Percentiles rank a stretch among this genome's conserved stretches.
phyloP scores from a whole-genome alignment of 1,140 invertebrate species.

The Lepidurus arcticus region DNA sequence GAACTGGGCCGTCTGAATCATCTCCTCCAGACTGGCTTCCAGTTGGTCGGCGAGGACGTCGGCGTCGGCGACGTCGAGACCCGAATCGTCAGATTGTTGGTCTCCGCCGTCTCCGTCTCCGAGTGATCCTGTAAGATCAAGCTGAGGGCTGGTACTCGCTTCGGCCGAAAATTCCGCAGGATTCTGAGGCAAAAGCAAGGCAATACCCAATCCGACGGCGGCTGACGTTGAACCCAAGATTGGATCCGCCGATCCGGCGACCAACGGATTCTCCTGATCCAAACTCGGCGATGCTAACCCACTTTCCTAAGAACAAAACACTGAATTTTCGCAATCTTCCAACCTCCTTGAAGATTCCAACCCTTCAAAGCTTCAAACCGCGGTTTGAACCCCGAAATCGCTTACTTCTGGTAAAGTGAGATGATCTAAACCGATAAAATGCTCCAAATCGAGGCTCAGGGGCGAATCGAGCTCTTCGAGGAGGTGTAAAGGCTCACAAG shows the following conservation, averaged over 20 bases:
- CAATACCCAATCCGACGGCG: background rate
- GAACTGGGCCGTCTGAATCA: constrained; percentile 61
- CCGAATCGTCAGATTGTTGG: constrained; percentile 11
- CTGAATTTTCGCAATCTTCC: background rate
- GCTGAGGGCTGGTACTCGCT: background rate
- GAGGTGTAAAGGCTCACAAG: background rate
- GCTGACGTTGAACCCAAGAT: constrained; percentile 24
- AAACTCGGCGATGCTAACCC: constrained; percentile 16
- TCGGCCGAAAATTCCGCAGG: background rate
- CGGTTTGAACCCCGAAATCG: background rate
- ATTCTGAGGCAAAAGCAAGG: background rate
- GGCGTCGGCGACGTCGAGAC: constrained; percentile 26
- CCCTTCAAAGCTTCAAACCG: too few species aligned
- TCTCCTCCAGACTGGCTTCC: constrained; percentile 50
- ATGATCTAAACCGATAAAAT: constrained; percentile 17
- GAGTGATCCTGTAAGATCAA: background rate
- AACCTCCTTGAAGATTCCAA: too few species aligned
- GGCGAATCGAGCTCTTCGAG: background rate
- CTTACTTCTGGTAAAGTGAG: constrained; percentile 6
- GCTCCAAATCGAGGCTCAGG: constrained; percentile 17
- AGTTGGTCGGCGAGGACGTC: constrained; percentile 35
- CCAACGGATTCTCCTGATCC: constrained; percentile 23
- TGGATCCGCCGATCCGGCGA: constrained; percentile 17
- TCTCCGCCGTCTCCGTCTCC: constrained; percentile 15
- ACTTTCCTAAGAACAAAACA: background rate